These are phyloP conservation scores for Heteromormyrus szaboi DNA, from an alignment of 2,797 vertebrate species.

Conservation along the genomic window DNA sequence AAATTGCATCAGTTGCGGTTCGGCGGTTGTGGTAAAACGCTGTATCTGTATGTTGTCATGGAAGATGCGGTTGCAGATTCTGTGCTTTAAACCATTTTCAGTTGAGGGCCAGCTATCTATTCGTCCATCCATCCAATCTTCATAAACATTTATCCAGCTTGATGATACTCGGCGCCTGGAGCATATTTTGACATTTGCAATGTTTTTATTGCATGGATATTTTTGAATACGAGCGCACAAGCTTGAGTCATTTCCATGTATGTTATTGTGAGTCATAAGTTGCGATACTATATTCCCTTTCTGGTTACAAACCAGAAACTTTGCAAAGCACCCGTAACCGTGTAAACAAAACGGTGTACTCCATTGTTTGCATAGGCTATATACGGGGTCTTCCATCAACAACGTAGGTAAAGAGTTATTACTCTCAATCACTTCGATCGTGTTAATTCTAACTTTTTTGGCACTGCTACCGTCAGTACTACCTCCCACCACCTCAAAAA, in stretches of 20 bases:
- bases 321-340: neutral
- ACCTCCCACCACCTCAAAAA: neutral
- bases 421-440: neutral
- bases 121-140: neutral
- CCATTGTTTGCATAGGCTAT: neutral
- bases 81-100: neutral
- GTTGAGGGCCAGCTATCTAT: neutral
- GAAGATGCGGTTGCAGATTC: neutral
- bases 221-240: neutral
- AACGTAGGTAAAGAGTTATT: neutral
- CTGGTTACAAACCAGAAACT: neutral
- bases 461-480: neutral
- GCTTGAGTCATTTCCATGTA: constrained; percentile 1
- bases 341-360: neutral
- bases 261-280: constrained; percentile 8
- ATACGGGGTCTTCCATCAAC: neutral
- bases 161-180: neutral
- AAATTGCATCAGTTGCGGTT: neutral
- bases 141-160: neutral
- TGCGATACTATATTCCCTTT: neutral
- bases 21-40: neutral
- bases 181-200: neutral
- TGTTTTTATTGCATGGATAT: constrained; percentile 1
- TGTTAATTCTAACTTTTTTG: neutral
- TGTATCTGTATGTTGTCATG: neutral